Evolutionary conservation across 2,888 invertebrate species (phyloP), one percentile per base, ranked within the genome.

Genomic region (Ochropacha duplaris): DNA sequence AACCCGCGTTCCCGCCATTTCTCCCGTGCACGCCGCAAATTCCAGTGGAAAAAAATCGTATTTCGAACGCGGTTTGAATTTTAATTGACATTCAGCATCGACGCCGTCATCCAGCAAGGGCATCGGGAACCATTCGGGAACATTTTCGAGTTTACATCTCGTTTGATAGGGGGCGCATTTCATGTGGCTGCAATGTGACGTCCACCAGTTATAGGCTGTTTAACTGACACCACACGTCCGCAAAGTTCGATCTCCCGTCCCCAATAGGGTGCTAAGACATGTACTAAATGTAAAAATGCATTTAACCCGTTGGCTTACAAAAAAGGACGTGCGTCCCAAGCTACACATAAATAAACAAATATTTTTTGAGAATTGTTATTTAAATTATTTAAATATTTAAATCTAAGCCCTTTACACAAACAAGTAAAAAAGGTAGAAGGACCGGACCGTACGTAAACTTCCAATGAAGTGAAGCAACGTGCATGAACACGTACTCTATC

Each of bases 31-130:
- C 87, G 86, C 91, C 91, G 84, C 91, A 90, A 90, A 92, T 93
- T 91, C 93, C 93, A 84, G 81, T 81, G 87, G 88, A 92, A 92
- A 92, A n/a, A 92, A 92, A 92, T 92, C 92, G 92, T 90, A 91
- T 92, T 92, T 89, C 91, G 91, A 87, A 92, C 93, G 93, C 87
- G 90, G 87, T 90, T 91, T 93, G 93, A 93, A 93, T 93, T 92
- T 92, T 93, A 93, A 93, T 93, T 91, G 93, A 91, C 90, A 87
- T 87, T 90, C 88, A 88, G 79, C 78, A 73, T 65, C 66, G 76
- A 75, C 82, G 73, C 72, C 79, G 75, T 76, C 74, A 75, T 70
- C 64, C 62, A 68, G 76, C 73, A 64, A 76, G 76, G 80, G 77
- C 81, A 73, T 76, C 76, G 79, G 72, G 80, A 81, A 84, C 84